phyloP scores from a whole-genome alignment of 2,797 vertebrate species.

The Anguilla pacifica region DNA sequence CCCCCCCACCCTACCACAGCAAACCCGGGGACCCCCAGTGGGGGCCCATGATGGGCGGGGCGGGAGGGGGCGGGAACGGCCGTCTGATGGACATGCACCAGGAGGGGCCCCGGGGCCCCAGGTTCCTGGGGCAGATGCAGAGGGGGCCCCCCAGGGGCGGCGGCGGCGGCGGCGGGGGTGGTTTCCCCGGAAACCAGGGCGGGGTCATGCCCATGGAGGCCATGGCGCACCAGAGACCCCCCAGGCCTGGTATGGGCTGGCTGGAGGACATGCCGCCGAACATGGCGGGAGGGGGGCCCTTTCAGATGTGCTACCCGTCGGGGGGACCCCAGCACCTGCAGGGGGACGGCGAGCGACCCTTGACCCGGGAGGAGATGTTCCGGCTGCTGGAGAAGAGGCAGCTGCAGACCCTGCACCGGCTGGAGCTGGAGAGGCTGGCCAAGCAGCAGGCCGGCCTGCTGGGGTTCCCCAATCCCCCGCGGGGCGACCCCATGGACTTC shows the following conservation, averaged over 20 bases:
- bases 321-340: slow-evolving; percentile 75
- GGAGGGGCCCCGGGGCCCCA: slow-evolving; percentile 77
- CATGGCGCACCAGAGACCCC: slow-evolving; percentile 82
- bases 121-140: slow-evolving; percentile 84
- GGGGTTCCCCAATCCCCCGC: slow-evolving; percentile 68
- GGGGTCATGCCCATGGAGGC: slow-evolving; percentile 84
- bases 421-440: slow-evolving; percentile 87
- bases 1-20: slow-evolving; percentile 95
- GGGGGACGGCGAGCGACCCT: slow-evolving; percentile 82
- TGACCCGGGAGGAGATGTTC: slow-evolving; percentile 88
- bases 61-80: slow-evolving; percentile 72
- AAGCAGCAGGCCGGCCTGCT: slow-evolving; percentile 78
- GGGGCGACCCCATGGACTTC: slow-evolving; percentile 86
- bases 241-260: slow-evolving; percentile 87
- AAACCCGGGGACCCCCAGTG: slow-evolving; percentile 88
- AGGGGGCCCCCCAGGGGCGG: slow-evolving; percentile 69
- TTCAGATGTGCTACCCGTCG: slow-evolving; percentile 81
- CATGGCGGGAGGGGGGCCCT: slow-evolving; percentile 78
- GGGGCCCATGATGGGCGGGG: slow-evolving; percentile 81
- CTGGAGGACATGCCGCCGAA: slow-evolving; percentile 85
- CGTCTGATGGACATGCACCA: slow-evolving; percentile 74
- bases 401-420: slow-evolving; percentile 79
- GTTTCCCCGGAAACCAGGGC: slow-evolving; percentile 75
- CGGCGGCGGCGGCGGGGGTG: slow-evolving; percentile 57
- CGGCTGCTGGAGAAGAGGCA: slow-evolving; percentile 89